phyloP scores from a whole-genome alignment of 2,888 invertebrate genomes.

The Iphiclides podalirius region DNA sequence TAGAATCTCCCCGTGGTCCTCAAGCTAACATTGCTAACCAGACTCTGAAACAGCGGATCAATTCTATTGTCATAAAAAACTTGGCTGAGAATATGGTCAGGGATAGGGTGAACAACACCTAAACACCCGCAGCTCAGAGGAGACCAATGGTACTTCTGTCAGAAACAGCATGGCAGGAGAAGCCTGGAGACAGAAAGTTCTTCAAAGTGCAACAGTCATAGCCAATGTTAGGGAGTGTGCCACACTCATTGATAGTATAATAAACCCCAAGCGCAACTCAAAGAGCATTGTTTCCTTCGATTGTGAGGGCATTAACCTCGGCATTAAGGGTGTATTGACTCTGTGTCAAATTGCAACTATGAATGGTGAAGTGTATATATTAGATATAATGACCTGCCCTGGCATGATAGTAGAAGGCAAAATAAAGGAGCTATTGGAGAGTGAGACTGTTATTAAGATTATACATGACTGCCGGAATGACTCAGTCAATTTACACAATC shows the following conservation, averaged over 20 bases:
- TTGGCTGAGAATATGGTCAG: constrained; percentile 90
- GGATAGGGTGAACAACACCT: constrained; percentile 73
- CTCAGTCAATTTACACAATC: constrained; percentile 91
- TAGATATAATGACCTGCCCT: constrained; percentile 93
- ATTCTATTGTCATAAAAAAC: constrained; percentile 92
- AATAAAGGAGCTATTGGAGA: constrained; percentile 88
- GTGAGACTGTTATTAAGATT: constrained; percentile 90
- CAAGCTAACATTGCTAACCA: constrained; percentile 83
- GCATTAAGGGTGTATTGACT: constrained; percentile 92
- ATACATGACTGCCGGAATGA: constrained; percentile 96
- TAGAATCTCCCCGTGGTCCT: constrained; percentile 71
- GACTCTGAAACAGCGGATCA: constrained; percentile 92
- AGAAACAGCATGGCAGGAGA: constrained; percentile 81
- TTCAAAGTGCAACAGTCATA: constrained; percentile 90
- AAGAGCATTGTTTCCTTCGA: constrained; percentile 90
- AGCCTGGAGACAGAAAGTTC: constrained; percentile 89
- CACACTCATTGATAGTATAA: constrained; percentile 86
- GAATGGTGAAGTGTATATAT: constrained; percentile 90
- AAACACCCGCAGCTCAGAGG: constrained; percentile 64
- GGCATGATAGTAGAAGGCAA: constrained; percentile 88
- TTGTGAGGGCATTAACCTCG: constrained; percentile 96
- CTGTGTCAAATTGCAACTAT: constrained; percentile 91
- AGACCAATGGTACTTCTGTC: constrained; percentile 65
- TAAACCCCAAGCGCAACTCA: constrained; percentile 76
- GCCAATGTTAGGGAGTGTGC: constrained; percentile 89